These are phyloP conservation scores for Orcinus orca DNA, from an alignment of 2,113 vertebrate species.

Conservation along the genomic window DNA sequence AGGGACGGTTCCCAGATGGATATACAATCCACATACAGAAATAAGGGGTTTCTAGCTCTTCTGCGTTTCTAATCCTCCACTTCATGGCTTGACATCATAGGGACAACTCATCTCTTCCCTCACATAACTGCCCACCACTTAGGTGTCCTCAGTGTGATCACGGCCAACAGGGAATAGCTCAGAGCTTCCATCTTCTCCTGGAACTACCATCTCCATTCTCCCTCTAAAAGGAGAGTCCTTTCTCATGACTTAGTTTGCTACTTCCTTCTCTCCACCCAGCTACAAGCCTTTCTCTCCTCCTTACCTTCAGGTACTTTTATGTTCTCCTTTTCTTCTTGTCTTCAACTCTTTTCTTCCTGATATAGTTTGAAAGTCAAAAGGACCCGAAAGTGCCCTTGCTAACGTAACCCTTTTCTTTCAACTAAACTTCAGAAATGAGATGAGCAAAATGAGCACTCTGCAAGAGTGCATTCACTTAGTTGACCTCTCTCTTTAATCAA, in stretches of 20 bases:
- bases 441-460: background rate
- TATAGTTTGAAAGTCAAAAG: background rate
- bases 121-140: background rate
- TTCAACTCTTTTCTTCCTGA: background rate
- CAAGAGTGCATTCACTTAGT: background rate
- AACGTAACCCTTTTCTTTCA: background rate
- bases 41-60: background rate
- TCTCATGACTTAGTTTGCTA: background rate
- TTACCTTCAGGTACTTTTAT: background rate
- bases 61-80: background rate
- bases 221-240: background rate
- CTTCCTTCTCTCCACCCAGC: background rate
- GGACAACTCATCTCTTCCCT: background rate
- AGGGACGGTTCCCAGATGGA: fast-evolving
- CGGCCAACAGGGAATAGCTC: fast-evolving
- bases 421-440: background rate
- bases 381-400: background rate
- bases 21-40: background rate
- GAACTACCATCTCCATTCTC: background rate
- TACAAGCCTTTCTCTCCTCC: background rate
- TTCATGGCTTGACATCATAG: background rate
- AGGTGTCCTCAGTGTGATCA: background rate
- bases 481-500: background rate
- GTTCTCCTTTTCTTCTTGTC: background rate
- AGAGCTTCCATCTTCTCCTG: background rate